These are phyloP conservation scores for Spongia lamella DNA, from an alignment of 37 sponge, comb jelly and placozoan species.

Conservation along the genomic window DNA sequence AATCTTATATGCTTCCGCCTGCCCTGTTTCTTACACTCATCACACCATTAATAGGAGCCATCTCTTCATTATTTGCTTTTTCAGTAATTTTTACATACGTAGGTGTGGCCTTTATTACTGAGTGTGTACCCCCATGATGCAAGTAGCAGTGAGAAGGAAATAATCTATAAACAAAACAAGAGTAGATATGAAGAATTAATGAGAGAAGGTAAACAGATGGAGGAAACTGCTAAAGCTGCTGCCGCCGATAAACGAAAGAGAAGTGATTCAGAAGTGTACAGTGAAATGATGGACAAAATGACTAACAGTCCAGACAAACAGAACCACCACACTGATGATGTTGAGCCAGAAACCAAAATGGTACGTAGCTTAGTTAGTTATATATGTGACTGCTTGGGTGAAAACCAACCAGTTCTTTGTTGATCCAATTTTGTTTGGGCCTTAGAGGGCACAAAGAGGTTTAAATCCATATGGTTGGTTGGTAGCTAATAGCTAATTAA, in stretches of 20 bases:
- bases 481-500: neutral
- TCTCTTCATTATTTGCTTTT: neutral
- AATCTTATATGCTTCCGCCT: too few species aligned
- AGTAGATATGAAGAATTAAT: constrained; percentile 14
- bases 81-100: neutral
- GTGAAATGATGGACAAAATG: neutral
- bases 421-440: too few species aligned
- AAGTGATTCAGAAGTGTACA: too few species aligned
- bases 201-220: constrained; percentile 42
- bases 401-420: too few species aligned
- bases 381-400: too few species aligned
- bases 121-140: constrained; percentile 42
- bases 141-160: constrained; percentile 1
- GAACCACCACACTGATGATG: neutral
- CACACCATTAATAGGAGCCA: neutral
- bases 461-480: neutral
- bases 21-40: too few species aligned
- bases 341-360: too few species aligned
- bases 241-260: too few species aligned
- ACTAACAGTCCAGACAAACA: neutral
- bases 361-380: too few species aligned
- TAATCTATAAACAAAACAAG: neutral
- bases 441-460: neutral
- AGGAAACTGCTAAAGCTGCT: constrained; percentile 18
- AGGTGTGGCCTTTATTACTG: constrained; percentile 88